Percentiles rank a stretch among this genome's conserved stretches.
Conservation (phyloP, 2,797 vertebrate species). For the Periparus ater region DNA sequence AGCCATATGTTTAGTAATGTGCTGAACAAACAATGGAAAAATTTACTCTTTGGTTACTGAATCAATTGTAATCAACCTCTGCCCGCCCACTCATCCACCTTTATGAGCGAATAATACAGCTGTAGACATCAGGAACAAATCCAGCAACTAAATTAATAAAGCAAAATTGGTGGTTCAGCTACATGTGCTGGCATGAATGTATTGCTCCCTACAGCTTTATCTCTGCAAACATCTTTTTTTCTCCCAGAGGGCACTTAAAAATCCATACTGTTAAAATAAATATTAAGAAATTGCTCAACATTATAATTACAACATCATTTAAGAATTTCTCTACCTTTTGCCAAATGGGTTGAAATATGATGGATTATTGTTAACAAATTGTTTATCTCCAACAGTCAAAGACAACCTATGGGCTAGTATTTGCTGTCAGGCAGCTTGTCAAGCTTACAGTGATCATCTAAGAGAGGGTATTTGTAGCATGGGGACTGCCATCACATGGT, state of each 20-base stretch:
- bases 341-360: not conserved
- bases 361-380: not conserved
- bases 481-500: not conserved
- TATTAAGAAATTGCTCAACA: constrained; percentile 23
- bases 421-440: not conserved
- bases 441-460: not conserved
- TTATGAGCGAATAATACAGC: constrained; percentile 35
- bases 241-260: constrained; percentile 21
- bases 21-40: constrained; percentile 63
- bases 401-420: not conserved
- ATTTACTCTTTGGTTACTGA: constrained; percentile 54
- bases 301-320: constrained; percentile 16
- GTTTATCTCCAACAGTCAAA: not conserved
- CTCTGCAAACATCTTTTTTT: constrained; percentile 30
- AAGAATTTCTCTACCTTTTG: constrained; percentile 26
- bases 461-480: not conserved
- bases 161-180: constrained; percentile 46
- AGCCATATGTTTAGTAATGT: constrained; percentile 47
- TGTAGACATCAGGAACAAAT: constrained; percentile 53
- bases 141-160: constrained; percentile 61
- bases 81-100: constrained; percentile 37
- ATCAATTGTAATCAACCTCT: constrained; percentile 64
- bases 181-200: not conserved
- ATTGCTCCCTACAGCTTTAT: constrained; percentile 25
- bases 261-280: constrained; percentile 22